Evolutionary conservation across 64 coral and sea anemone species (phyloP).

Genomic region (Acropora tenuis): DNA sequence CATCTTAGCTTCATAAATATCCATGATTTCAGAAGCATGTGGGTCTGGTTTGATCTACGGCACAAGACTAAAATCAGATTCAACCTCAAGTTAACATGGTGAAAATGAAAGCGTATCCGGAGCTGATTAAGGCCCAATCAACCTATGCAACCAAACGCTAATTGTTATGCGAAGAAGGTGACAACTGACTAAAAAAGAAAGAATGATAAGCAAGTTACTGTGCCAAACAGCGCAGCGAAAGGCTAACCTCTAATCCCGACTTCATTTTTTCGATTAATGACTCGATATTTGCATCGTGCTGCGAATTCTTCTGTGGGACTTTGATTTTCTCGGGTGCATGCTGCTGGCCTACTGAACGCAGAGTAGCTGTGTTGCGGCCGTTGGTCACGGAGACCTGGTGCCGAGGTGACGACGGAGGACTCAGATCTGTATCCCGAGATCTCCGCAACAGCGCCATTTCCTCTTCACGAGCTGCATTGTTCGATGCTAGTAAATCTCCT

Average conservation of each 20-base stretch:
- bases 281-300: constrained; percentile 84
- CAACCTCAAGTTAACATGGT: background rate
- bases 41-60: constrained; percentile 91
- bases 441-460: constrained; percentile 62
- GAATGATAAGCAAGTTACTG: background rate
- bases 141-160: too few species aligned
- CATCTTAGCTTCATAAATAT: constrained; percentile 96
- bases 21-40: constrained; percentile 96
- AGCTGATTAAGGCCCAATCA: too few species aligned
- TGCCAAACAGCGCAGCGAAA: background rate
- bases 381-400: constrained; percentile 18
- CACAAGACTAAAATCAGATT: background rate
- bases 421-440: constrained; percentile 51
- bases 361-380: background rate
- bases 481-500: constrained; percentile 84
- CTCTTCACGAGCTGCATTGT: constrained; percentile 74
- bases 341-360: background rate
- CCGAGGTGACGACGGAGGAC: constrained; percentile 73
- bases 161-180: too few species aligned
- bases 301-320: constrained; percentile 18
- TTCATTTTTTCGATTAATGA: constrained; percentile 96
- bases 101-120: background rate
- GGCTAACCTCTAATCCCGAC: constrained; percentile 87
- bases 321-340: constrained; percentile 4
- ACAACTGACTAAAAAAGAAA: too few species aligned